These are phyloP conservation scores for Maniola hyperantus DNA, from an alignment of 2,888 invertebrate species.

Conservation along the genomic window DNA sequence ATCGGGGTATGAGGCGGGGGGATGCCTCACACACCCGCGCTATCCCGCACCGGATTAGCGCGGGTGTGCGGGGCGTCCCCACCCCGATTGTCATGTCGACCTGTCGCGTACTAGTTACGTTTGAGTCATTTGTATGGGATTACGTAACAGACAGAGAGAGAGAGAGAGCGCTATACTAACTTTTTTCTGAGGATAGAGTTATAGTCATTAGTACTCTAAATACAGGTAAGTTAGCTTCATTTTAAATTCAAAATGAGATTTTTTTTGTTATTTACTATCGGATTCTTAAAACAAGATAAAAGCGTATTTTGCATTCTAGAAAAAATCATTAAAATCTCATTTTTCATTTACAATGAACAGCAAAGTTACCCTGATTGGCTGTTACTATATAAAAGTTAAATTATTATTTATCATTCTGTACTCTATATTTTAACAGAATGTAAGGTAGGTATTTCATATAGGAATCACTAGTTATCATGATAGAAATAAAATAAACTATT, in stretches of 20 bases:
- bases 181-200: too few relatives aligned
- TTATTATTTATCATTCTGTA: background rate
- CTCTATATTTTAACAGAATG: constrained; percentile 21
- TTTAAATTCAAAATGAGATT: background rate
- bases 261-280: background rate
- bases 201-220: background rate
- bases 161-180: too few relatives aligned
- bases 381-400: background rate
- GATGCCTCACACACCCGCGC: too few relatives aligned
- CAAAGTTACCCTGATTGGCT: background rate
- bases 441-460: constrained; percentile 25
- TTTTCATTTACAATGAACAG: background rate
- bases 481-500: background rate
- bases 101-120: too few relatives aligned
- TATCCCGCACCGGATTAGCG: too few relatives aligned
- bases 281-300: too few relatives aligned
- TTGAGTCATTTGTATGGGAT: too few relatives aligned
- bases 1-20: too few relatives aligned
- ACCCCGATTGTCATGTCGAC: too few relatives aligned
- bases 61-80: too few relatives aligned
- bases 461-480: constrained; percentile 34
- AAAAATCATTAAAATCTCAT: background rate
- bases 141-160: too few relatives aligned
- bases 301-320: background rate
- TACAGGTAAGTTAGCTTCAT: background rate